Evolutionary conservation across 2,113 vertebrate genomes (phyloP).

Genomic region (Xenotilapia flavipinnis): DNA sequence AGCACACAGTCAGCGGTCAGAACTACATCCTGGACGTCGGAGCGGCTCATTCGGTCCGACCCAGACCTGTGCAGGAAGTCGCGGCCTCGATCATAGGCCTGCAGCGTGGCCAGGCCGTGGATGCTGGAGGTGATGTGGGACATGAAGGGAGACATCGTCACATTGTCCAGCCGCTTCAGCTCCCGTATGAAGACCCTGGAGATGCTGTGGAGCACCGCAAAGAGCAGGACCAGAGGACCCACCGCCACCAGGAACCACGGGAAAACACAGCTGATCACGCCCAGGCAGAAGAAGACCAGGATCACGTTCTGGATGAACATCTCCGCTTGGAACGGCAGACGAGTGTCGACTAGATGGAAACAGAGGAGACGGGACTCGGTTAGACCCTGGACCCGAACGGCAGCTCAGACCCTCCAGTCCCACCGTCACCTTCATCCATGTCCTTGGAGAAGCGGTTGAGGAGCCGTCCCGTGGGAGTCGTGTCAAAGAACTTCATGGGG

Average conservation of each 20-base stretch:
- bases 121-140: constrained; percentile 90
- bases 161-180: constrained; percentile 89
- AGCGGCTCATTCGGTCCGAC: background rate
- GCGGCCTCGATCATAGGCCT: constrained; percentile 82
- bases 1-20: background rate
- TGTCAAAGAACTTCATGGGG: constrained; percentile 95
- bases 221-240: constrained; percentile 81
- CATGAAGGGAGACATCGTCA: constrained; percentile 87
- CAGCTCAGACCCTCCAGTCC: background rate
- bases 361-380: background rate
- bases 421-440: constrained; percentile 86
- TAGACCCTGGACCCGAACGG: background rate
- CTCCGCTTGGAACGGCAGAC: constrained; percentile 88
- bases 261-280: constrained; percentile 82
- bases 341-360: constrained; percentile 78
- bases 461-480: constrained; percentile 82
- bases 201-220: constrained; percentile 78
- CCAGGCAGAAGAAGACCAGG: constrained; percentile 88
- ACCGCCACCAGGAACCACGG: constrained; percentile 91
- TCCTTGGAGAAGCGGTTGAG: constrained; percentile 92
- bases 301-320: constrained; percentile 94
- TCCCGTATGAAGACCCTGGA: constrained; percentile 90
- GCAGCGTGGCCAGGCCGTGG: constrained; percentile 87
- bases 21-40: background rate
- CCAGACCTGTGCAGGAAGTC: constrained; percentile 85